Percentiles rank a stretch among this genome's conserved stretches.
These are phyloP conservation scores for Cyclopterus lumpus DNA, from an alignment of 2,797 vertebrate species.

Conservation along the genomic window DNA sequence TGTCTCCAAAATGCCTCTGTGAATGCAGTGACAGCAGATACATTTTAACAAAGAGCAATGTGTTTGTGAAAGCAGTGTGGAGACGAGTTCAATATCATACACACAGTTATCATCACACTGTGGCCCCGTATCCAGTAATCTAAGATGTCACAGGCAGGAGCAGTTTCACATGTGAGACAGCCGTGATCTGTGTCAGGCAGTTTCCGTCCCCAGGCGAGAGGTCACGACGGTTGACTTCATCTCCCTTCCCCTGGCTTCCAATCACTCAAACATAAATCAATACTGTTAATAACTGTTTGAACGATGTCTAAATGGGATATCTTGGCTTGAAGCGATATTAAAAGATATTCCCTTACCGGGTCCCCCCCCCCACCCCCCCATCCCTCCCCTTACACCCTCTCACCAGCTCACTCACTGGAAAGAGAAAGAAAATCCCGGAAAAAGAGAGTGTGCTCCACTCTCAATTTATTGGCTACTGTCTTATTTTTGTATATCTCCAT, in stretches of 20 bases:
- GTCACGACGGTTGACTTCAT: constrained; percentile 83
- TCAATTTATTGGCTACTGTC: constrained; percentile 32
- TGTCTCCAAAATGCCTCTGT: constrained; percentile 20
- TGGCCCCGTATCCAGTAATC: constrained; percentile 75
- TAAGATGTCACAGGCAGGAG: constrained; percentile 76
- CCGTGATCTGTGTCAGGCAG: constrained; percentile 79
- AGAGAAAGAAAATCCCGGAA: constrained; percentile 46
- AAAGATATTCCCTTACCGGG: constrained; percentile 69
- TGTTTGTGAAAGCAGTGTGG: constrained; percentile 39
- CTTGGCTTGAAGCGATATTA: constrained; percentile 81
- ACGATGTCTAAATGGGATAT: constrained; percentile 87
- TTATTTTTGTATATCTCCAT: constrained; percentile 15
- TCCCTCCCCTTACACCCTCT: neutral
- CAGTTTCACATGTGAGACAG: constrained; percentile 72
- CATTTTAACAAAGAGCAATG: constrained; percentile 52
- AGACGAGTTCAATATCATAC: constrained; percentile 55
- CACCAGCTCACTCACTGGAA: constrained; percentile 46
- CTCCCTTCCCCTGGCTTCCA: constrained; percentile 78
- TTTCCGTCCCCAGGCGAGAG: constrained; percentile 81
- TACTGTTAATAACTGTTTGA: constrained; percentile 88
- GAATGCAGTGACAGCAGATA: constrained; percentile 21
- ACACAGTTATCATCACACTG: constrained; percentile 65
- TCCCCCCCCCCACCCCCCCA: neutral
- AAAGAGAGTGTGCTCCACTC: constrained; percentile 27
- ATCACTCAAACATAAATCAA: constrained; percentile 89